phyloP scores from a whole-genome alignment of 2,888 invertebrate genomes.

The Synanthedon andrenaeformis region DNA sequence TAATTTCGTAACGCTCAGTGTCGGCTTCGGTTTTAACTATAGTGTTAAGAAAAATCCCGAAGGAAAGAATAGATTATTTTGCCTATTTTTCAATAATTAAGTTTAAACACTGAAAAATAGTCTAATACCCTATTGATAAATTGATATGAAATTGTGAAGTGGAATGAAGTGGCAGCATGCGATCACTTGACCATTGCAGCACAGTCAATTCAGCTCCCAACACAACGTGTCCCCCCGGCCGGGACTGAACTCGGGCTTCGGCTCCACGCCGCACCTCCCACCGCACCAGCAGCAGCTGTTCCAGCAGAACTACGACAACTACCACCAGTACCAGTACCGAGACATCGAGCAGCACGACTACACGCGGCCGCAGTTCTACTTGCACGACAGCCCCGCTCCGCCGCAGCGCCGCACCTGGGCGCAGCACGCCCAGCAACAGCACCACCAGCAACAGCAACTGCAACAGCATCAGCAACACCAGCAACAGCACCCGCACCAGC shows the following conservation, averaged over 20 bases:
- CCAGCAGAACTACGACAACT: conserved; percentile 26
- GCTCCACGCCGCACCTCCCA: conserved; percentile 64
- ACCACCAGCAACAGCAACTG: conserved; percentile 22
- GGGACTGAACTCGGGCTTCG: conserved; percentile 40
- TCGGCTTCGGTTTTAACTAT: no score
- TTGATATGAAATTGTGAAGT: no score
- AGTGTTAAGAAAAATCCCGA: no score
- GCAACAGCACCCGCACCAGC: conserved; percentile 37
- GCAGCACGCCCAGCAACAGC: conserved; percentile 69
- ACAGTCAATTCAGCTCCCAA: conserved; percentile 68
- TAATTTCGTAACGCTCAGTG: no score
- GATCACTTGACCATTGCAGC: conserved; percentile 35
- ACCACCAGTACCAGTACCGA: conserved; percentile 35
- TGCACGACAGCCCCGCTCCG: conserved; percentile 74
- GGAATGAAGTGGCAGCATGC: no score
- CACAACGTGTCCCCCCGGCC: conserved; percentile 61
- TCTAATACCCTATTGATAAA: no score
- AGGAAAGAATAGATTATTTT: no score
- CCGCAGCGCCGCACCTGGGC: conserved; percentile 78
- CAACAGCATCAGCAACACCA: conserved; percentile 63
- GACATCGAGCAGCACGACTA: conserved; percentile 34
- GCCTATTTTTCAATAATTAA: no score
- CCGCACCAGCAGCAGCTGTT: conserved; percentile 25
- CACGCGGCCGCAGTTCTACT: conserved; percentile 76
- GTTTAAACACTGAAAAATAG: no score